Percentiles rank a stretch among this genome's conserved stretches.
Conservation (phyloP, 2,113 vertebrate species). For the Fulica atra region DNA sequence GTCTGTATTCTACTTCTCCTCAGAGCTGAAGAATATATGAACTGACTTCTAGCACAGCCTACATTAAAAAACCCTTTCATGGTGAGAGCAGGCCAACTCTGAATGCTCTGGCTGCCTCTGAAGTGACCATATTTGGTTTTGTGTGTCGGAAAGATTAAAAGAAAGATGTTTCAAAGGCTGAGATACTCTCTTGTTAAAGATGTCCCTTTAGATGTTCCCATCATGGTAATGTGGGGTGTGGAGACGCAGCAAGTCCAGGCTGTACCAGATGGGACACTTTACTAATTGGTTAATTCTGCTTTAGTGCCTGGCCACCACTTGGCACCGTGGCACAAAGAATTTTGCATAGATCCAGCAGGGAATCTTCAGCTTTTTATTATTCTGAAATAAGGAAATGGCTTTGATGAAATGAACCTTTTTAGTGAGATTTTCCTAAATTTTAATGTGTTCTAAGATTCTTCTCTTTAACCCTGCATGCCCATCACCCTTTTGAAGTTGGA, state of each 20-base stretch:
- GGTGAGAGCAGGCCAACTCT: not conserved
- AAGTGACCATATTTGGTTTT: slow-evolving; percentile 14
- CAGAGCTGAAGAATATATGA: not conserved
- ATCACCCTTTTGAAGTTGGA: not conserved
- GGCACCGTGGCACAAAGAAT: not conserved
- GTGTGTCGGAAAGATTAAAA: slow-evolving; percentile 21
- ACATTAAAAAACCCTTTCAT: not conserved
- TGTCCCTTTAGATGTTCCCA: not conserved
- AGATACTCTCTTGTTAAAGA: slow-evolving; percentile 22
- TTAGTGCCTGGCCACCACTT: slow-evolving; percentile 33
- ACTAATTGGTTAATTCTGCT: slow-evolving; percentile 49
- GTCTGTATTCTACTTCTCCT: not conserved
- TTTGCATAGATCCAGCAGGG: slow-evolving; percentile 21
- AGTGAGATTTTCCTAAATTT: not conserved
- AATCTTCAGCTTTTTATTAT: slow-evolving; percentile 23
- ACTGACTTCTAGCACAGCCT: not conserved
- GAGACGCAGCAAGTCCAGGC: not conserved
- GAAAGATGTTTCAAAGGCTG: not conserved
- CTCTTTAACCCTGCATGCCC: not conserved
- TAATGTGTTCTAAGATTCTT: not conserved
- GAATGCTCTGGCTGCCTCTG: not conserved
- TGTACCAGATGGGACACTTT: not conserved
- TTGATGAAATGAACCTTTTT: not conserved
- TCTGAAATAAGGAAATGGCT: not conserved
- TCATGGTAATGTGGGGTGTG: not conserved